These are phyloP conservation scores for Chondrilla cf. caribensis DNA, from an alignment of 37 sponge, comb jelly and placozoan genomes.

Conservation along the genomic window DNA sequence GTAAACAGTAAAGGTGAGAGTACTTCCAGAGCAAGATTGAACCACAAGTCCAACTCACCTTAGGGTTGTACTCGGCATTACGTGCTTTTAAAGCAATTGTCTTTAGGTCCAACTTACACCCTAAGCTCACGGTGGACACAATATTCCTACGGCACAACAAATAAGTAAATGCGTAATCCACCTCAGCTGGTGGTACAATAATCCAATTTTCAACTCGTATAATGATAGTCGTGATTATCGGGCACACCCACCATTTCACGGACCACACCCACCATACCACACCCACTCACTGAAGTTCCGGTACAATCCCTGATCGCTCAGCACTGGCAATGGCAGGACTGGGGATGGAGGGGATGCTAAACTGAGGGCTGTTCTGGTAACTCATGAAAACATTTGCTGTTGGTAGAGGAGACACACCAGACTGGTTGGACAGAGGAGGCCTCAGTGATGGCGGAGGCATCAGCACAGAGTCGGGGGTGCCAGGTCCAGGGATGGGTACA, in stretches of 20 bases:
- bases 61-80: constrained; percentile 99
- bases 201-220: neutral
- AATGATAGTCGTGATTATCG: neutral
- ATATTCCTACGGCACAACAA: constrained; percentile 91
- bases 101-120: constrained; percentile 93
- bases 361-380: constrained; percentile 29
- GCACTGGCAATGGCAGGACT: constrained; percentile 34
- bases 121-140: constrained; percentile 96
- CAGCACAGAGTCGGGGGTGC: constrained; percentile 6
- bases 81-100: constrained; percentile 95
- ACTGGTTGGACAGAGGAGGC: constrained; percentile 20
- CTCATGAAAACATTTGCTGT: constrained; percentile 19
- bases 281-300: constrained; percentile 67
- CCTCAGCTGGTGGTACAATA: no score
- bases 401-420: constrained; percentile 30
- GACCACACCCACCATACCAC: neutral
- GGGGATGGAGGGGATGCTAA: constrained; percentile 24
- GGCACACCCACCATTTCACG: neutral
- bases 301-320: constrained; percentile 71
- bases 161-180: neutral
- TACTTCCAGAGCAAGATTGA: neutral
- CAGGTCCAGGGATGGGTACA: neutral
- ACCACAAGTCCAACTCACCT: constrained; percentile 40
- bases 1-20: neutral
- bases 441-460: constrained; percentile 71